Evolutionary conservation across 1,140 invertebrate genomes (phyloP).

Genomic region (Heliconius melpomene): DNA sequence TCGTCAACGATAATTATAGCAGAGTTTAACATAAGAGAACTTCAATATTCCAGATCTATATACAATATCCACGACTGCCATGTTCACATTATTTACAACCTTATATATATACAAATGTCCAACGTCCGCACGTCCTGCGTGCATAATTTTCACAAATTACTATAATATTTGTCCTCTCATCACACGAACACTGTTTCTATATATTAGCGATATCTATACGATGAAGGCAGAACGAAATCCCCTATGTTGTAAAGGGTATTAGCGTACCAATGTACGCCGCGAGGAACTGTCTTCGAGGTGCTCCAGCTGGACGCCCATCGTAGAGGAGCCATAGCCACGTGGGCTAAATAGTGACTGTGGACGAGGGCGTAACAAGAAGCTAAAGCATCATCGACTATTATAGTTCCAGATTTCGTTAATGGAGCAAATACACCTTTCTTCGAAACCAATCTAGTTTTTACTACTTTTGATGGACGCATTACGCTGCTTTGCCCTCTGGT

Average conservation of each 20-base stretch:
- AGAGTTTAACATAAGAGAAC: constrained; percentile 34
- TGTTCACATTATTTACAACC: constrained; percentile 37
- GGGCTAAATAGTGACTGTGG: constrained; percentile 91
- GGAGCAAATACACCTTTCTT: constrained; percentile 93
- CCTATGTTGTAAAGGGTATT: constrained; percentile 88
- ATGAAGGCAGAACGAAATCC: constrained; percentile 85
- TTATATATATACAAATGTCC: constrained; percentile 63
- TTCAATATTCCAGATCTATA: constrained; percentile 50
- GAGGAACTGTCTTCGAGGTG: constrained; percentile 43
- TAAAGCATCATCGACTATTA: constrained; percentile 94
- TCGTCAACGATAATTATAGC: constrained; percentile 41
- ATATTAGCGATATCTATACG: constrained; percentile 69
- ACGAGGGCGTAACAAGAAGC: constrained; percentile 97
- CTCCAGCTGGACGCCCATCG: constrained; percentile 77
- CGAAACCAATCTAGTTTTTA: constrained; percentile 81
- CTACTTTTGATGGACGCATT: constrained; percentile 84
- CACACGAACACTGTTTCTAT: constrained; percentile 37
- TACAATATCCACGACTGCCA: constrained; percentile 42
- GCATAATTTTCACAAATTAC: constrained; percentile 42
- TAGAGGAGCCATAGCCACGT: constrained; percentile 91
- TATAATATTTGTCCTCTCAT: constrained; percentile 38
- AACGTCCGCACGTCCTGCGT: constrained; percentile 68
- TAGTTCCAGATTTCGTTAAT: constrained; percentile 91
- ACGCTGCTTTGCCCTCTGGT: constrained; percentile 76
- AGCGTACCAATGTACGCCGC: constrained; percentile 94